phyloP scores from a whole-genome alignment of 64 coral and sea anemone genomes.

The Hydrozoanthus tunicans region DNA sequence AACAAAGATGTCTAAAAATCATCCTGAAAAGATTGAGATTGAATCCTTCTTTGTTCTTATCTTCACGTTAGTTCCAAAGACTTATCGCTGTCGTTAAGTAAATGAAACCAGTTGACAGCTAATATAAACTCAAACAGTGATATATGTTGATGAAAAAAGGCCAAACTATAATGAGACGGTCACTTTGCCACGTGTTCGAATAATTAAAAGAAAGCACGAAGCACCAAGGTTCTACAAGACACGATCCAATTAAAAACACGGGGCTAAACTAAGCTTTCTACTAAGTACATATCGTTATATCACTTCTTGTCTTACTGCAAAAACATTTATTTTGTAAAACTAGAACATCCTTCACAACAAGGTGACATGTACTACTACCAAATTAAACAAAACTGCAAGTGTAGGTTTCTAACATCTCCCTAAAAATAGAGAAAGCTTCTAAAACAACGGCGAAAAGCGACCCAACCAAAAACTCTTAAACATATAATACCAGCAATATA shows the following conservation, averaged over 20 bases:
- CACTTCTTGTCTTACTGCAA: not conserved
- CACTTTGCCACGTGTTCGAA: not conserved
- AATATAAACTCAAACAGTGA: not conserved
- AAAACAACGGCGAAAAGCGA: not conserved
- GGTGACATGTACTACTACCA: not conserved
- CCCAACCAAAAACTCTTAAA: not conserved
- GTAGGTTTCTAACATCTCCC: not conserved
- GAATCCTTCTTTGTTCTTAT: not conserved
- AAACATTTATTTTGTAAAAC: not conserved
- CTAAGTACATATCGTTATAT: not conserved
- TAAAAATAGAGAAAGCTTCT: not conserved
- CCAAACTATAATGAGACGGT: not conserved
- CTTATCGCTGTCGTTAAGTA: not conserved
- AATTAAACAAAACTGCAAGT: constrained; percentile 1
- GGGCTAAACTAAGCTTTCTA: not conserved
- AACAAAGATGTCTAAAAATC: not conserved
- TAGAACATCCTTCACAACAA: not conserved
- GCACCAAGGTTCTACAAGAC: not conserved
- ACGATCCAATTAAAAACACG: not conserved
- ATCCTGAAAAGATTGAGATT: not conserved
- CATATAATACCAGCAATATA: not conserved
- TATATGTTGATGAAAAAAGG: not conserved
- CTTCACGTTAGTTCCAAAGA: not conserved
- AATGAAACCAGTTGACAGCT: not conserved
- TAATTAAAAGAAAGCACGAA: not conserved